phyloP scores from a whole-genome alignment of 2,113 vertebrate genomes.

The Malurus alboscapulatus region DNA sequence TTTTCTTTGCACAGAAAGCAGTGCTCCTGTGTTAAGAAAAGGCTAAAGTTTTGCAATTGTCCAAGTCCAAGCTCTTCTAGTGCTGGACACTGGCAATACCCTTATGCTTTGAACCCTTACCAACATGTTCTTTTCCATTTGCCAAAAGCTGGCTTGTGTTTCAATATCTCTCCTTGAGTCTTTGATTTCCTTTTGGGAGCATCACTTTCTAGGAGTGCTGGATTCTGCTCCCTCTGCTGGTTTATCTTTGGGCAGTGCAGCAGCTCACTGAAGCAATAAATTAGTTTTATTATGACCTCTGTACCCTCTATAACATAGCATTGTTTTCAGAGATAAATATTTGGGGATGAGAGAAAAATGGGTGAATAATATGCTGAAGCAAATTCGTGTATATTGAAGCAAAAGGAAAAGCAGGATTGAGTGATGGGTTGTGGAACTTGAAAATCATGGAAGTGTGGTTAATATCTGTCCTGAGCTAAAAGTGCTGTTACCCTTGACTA shows the following conservation, averaged over 20 bases:
- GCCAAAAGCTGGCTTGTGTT: not conserved
- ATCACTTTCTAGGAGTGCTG: not conserved
- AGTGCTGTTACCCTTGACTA: not conserved
- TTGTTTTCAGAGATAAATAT: not conserved
- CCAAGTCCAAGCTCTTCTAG: not conserved
- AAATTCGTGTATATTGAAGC: not conserved
- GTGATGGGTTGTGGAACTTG: not conserved
- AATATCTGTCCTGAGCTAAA: not conserved
- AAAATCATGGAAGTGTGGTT: accelerated
- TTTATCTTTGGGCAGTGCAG: not conserved
- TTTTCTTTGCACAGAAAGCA: not conserved
- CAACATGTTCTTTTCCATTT: not conserved
- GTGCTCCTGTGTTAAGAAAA: not conserved
- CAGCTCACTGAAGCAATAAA: not conserved
- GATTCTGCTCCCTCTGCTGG: not conserved
- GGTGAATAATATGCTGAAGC: not conserved
- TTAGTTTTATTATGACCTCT: not conserved
- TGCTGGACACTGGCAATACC: not conserved
- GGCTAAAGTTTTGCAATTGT: not conserved
- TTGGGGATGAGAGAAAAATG: not conserved
- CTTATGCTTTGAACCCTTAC: not conserved
- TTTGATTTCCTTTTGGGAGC: not conserved
- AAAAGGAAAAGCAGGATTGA: not conserved
- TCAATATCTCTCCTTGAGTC: not conserved
- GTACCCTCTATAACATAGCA: not conserved